A percentile compares a stretch with the other conserved stretches of the same genome.
Evolutionary conservation across 1,140 invertebrate genomes (phyloP).

Genomic region (Drosophila ironensis): DNA sequence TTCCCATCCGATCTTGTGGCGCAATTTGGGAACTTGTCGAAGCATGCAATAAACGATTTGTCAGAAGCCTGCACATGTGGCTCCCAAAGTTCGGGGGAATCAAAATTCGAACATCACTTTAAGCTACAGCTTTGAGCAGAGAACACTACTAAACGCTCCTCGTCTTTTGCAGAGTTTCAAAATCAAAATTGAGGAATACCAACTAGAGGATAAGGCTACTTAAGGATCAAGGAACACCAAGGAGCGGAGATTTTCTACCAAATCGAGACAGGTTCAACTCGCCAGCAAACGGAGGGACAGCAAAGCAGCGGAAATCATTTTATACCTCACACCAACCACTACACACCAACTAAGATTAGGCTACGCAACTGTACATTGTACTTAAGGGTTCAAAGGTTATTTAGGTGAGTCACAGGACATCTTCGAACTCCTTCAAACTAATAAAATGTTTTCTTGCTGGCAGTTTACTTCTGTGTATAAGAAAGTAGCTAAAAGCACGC

Average conservation of each 20-base stretch:
- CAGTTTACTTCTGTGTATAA: conserved; percentile 75
- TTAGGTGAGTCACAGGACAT: conserved; percentile 72
- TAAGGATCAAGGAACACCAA: conserved; percentile 62
- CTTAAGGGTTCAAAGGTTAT: conserved; percentile 81
- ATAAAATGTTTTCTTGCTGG: background rate
- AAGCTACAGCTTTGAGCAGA: conserved; percentile 11
- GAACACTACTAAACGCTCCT: conserved; percentile 7
- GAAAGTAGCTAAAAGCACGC: conserved; percentile 79
- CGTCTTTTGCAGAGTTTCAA: conserved; percentile 76
- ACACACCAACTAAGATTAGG: conserved; percentile 64
- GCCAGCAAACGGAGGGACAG: conserved; percentile 57
- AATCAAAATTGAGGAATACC: conserved; percentile 79
- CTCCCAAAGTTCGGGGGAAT: background rate
- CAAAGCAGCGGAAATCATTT: conserved; percentile 73
- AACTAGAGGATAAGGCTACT: conserved; percentile 74
- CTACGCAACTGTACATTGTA: conserved; percentile 78
- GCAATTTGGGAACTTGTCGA: conserved; percentile 45
- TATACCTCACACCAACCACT: conserved; percentile 73
- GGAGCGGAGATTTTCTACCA: conserved; percentile 58
- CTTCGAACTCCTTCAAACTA: too few species aligned
- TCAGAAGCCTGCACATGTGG: conserved; percentile 36
- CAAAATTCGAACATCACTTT: conserved; percentile 28
- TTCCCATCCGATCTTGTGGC: background rate
- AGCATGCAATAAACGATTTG: conserved; percentile 64
- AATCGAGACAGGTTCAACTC: conserved; percentile 34